phyloP scores from a whole-genome alignment of 2,888 invertebrate species.

The Tetrapedia diversipes region DNA sequence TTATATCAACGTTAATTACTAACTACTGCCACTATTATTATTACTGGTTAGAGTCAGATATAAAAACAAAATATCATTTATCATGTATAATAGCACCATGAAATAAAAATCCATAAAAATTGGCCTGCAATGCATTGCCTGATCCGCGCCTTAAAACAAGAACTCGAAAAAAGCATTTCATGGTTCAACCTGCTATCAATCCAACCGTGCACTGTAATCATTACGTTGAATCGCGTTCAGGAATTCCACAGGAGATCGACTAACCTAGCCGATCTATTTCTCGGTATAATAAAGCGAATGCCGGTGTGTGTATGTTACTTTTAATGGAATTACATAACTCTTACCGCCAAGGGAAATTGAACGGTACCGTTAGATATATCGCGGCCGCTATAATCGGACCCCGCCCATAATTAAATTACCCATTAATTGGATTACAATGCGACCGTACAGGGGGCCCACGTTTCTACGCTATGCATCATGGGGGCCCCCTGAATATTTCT shows the following conservation, averaged over 20 bases:
- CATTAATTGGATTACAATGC: conserved; percentile 46
- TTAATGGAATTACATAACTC: conserved; percentile 33
- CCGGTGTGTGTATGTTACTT: conserved; percentile 9
- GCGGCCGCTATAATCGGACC: conserved; percentile 30
- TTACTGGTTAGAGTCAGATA: too few species aligned
- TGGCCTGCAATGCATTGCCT: background rate
- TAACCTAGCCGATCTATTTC: conserved; percentile 21
- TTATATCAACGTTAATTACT: too few species aligned
- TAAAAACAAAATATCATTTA: too few species aligned
- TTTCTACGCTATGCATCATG: background rate
- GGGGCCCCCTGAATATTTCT: conserved; percentile 5
- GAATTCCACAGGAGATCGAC: conserved; percentile 24
- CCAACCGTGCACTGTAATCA: background rate
- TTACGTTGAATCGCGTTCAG: conserved; percentile 5
- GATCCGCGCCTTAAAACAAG: background rate
- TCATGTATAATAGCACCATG: too few species aligned
- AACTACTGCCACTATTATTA: too few species aligned
- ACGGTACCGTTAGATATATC: conserved; percentile 20
- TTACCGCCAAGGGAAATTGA: conserved; percentile 21
- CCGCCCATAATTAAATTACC: conserved; percentile 41
- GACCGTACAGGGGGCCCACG: conserved; percentile 9
- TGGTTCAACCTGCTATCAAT: background rate
- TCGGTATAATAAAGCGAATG: conserved; percentile 1
- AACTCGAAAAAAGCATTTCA: background rate
- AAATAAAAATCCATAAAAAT: too few species aligned